phyloP scores from a whole-genome alignment of 2,113 vertebrate genomes.

The Malurus melanocephalus region DNA sequence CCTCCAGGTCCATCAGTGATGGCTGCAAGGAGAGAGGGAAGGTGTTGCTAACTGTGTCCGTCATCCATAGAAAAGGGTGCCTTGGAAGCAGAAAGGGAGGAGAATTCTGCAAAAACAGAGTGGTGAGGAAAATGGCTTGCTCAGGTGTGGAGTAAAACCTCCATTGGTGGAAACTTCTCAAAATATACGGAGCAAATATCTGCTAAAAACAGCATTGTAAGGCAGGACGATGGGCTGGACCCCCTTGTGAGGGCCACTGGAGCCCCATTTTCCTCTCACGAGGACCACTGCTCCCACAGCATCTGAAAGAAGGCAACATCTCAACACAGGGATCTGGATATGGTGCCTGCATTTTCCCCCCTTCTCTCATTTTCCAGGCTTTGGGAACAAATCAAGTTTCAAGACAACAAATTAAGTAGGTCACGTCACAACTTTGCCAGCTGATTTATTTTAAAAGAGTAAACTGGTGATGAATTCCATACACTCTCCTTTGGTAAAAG shows the following conservation, averaged over 20 bases:
- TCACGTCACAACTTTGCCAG: background rate
- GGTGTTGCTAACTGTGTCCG: rapidly evolving
- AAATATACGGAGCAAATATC: background rate
- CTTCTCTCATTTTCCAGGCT: background rate
- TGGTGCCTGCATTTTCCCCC: background rate
- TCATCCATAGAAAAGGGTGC: background rate
- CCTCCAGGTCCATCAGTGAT: rapidly evolving
- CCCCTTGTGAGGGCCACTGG: background rate
- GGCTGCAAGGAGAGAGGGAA: background rate
- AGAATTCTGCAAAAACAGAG: background rate
- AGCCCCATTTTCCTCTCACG: background rate
- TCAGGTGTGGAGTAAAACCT: background rate
- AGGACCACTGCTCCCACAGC: background rate
- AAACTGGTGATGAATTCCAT: constrained; percentile 7
- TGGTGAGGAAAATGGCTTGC: background rate
- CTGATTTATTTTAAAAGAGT: constrained; percentile 18
- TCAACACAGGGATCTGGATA: background rate
- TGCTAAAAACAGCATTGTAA: background rate
- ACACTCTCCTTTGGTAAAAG: background rate
- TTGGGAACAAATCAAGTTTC: background rate
- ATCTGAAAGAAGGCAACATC: background rate
- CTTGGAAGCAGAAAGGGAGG: background rate
- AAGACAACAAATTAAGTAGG: constrained; percentile 37
- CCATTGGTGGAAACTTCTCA: background rate
- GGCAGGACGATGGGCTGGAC: background rate